Evolutionary conservation across 2,888 invertebrate genomes (phyloP), one percentile per base, ranked within the genome.

Genomic region (Cephalotes varians): DNA sequence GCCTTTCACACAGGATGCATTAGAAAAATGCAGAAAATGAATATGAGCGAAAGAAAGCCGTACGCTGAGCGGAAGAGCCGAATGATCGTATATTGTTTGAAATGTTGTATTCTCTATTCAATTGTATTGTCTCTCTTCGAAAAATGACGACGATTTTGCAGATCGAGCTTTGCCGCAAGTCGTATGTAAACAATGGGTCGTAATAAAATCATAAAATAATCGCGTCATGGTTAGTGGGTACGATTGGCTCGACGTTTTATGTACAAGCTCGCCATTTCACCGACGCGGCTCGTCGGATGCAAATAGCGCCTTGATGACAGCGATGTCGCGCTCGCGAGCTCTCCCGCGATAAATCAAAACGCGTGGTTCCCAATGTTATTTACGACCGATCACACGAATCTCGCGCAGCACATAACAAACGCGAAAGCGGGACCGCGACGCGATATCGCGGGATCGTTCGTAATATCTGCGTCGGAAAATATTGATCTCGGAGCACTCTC

Each of bases 261-360:
- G n/a, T n/a, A 34, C 73, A 34, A 62, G 58, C 60, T 25, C 21
- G 34, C 25, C 47, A 47, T 62, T 76, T 49, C 49, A 37, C 37
- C 67, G 28, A 49, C 34, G 25, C 37, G 56, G 37, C 28, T 25
- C n/a, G 40, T 34, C 31, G 2, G 71, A 77, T 56, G 71, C 72
- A 71, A 69, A 77, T 77, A 21, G 31, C 7, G 40, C 7, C 54
- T 44, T 6, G 51, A 54, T 54, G 31, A 54, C 28, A 40, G 76
- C 69, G 47, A 21, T 28, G 51, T 73, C 31, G 31, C 12, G 40
- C 37, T 10, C 31, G 9, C 40, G 31, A n/a, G 31, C 7, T 44
- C 28, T 54, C 18, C n/a, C 31, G 31, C 54, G 71, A 77, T 71
- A 71, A 77, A 76, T 76, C 71, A 76, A 76, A 76, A 37, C 67